Evolutionary conservation across 2,113 vertebrate genomes (phyloP).

Genomic region (Actenoides lindsayi): DNA sequence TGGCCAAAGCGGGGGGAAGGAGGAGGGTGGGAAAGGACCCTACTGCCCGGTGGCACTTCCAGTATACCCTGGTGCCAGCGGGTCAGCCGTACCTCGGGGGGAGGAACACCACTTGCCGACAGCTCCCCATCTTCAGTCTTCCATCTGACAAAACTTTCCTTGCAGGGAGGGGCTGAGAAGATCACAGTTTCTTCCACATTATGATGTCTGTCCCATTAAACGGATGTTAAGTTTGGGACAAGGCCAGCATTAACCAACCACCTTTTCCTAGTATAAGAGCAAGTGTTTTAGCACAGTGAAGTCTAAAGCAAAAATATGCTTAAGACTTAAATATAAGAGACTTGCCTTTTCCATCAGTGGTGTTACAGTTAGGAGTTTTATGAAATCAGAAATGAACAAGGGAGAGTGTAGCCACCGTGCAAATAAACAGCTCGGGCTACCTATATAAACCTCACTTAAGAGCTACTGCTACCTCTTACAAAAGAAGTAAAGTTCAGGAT

Average conservation of each 20-base stretch:
- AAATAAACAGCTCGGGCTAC: neutral
- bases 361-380: neutral
- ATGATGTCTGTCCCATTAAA: neutral
- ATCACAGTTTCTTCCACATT: neutral
- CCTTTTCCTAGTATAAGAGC: neutral
- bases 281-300: neutral
- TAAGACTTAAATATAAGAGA: neutral
- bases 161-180: neutral
- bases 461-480: neutral
- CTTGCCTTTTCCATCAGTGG: neutral
- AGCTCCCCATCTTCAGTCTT: neutral
- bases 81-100: neutral
- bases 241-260: neutral
- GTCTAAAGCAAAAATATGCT: neutral
- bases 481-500: neutral
- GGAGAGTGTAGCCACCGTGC: neutral
- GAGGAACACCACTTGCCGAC: rapidly evolving
- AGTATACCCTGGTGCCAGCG: no score
- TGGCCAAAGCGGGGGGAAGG: neutral
- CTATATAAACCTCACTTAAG: neutral
- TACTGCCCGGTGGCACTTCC: rapidly evolving
- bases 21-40: rapidly evolving
- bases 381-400: neutral
- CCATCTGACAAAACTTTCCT: neutral
- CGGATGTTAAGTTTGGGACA: neutral